Evolutionary conservation across 1,140 invertebrate genomes (phyloP), one percentile per base, ranked within the genome.

Genomic region (Listronotus bonariensis): DNA sequence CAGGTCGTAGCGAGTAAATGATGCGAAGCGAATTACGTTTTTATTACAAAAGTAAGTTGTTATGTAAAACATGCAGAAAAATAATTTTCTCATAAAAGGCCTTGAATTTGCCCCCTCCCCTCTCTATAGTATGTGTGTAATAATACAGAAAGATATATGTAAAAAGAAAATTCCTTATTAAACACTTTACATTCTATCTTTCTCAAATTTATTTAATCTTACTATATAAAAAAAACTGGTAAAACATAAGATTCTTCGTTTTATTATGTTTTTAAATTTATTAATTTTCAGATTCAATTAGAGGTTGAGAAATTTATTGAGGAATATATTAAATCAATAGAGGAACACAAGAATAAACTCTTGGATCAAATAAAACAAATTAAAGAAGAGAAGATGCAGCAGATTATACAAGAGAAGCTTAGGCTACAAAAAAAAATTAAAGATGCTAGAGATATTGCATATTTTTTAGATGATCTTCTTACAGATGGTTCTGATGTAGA

Each of bases 401-500:
- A 79, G 2, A 79, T 83, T n/a, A 66, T 78, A 1, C 72, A 74
- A 32, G 79, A 81, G 40, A 80, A 81, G 46, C 57, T 80, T 12
- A 79, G 81, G 66, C 69, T 87, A 32, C 82, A 81, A 14, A 75
- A 78, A 67, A 75, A 78, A n/a, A 74, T 79, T 0, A 67, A 75
- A n/a, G 79, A 82, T 31, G 81, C 80, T 0, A 68, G 76, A 7
- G 82, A 87, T 65, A 84, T 86, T 10, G 82, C 88, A 45, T 77
- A 79, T 17, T 84, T 89, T 40, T 79, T 84, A 41, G 86, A 88
- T 56, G 86, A 86, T 62, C 78, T 88, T 14, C 78, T 88, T 9
- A 78, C 82, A 0, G 84, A 87, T 67, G 88, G 86, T 4, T 87
- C 85, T 1, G 85, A 89, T 68, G 84, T 87, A 32, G 87, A 91